Evolutionary conservation across 2,113 vertebrate genomes (phyloP), one percentile per base, ranked within the genome.

Genomic region (Ictalurus punctatus): DNA sequence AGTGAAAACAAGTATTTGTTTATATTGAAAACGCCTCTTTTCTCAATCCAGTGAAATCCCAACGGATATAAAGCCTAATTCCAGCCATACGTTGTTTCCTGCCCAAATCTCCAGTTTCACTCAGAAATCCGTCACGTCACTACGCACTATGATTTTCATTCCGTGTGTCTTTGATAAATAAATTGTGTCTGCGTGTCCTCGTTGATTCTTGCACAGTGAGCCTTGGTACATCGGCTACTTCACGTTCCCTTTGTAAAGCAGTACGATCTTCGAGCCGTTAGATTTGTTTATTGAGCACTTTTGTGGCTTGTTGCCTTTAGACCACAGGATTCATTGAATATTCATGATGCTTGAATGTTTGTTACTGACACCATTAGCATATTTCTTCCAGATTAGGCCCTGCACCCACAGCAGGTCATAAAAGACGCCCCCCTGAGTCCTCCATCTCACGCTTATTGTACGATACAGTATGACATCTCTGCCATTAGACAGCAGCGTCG

Each of bases 301-400:
- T 79, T 82, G 87, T 86, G n/a, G 27, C 86, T 84, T 91, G 87
- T 84, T 90, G 80, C 67, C 73, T 71, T 80, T 71, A 79, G 69
- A 52, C 58, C 88, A 83, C 37, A 14, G 85, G 61, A 69, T 67
- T 86, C 76, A 88, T 87, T 88, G 90, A 88, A 90, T 91, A 91
- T 90, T 91, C 82, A 91, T 91, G 84, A 74, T 37, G 25, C 84
- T 65, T 86, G 87, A 88, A 88, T 86, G 88, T 89, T 91, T 84
- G 83, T 88, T 90, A 90, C 58, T 69, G 86, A 86, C 86, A 90
- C 67, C 69, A 87, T 87, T 86, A 82, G 90, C 90, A 90, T 88
- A 91, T 90, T 88, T 90, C 83, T 82, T 84, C 81, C 74, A 87
- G 88, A 90, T 88, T 89, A 89, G 83, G 56, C 81, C 52, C 86